These are phyloP conservation scores for Coelinius sp. DNA, from an alignment of 2,888 invertebrate genomes.

Conservation along the genomic window DNA sequence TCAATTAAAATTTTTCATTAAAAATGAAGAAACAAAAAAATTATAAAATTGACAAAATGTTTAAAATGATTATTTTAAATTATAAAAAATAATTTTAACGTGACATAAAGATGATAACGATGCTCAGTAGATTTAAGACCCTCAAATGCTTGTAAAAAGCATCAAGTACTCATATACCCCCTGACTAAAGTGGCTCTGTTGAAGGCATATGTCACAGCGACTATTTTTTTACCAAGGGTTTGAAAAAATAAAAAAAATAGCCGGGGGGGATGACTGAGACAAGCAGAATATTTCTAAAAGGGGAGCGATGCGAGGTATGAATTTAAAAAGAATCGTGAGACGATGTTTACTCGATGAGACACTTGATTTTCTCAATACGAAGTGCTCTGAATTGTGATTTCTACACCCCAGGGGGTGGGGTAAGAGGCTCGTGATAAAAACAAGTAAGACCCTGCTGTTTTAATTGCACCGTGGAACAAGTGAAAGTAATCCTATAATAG, in stretches of 20 bases:
- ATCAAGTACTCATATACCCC: background rate
- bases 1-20: too few relatives aligned
- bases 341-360: conserved; percentile 45
- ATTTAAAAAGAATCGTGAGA: conserved; percentile 38
- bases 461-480: background rate
- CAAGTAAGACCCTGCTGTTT: background rate
- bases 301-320: background rate
- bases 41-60: too few relatives aligned
- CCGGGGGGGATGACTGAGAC: background rate
- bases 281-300: background rate
- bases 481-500: conserved; percentile 6
- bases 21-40: too few relatives aligned
- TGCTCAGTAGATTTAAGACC: background rate
- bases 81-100: background rate
- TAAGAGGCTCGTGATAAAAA: background rate
- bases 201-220: background rate
- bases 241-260: background rate
- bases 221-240: background rate
- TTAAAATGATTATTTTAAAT: background rate
- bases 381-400: conserved; percentile 32
- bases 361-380: conserved; percentile 49
- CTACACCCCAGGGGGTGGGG: background rate
- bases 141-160: background rate
- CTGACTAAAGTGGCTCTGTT: background rate
- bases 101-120: background rate